Conservation (phyloP, 2,888 invertebrate genomes). For the Lasioglossum vierecki region DNA sequence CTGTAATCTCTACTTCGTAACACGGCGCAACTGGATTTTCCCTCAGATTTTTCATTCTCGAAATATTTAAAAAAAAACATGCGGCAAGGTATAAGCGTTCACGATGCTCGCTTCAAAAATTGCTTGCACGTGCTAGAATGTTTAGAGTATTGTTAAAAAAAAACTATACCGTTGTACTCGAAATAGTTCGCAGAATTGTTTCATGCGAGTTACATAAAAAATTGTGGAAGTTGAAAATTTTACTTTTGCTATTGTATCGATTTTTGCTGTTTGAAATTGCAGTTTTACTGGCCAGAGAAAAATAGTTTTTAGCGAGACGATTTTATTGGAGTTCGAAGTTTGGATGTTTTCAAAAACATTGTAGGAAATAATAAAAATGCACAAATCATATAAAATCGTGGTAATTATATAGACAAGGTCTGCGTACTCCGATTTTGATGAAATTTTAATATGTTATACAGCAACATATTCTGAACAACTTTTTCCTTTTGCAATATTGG, state of each 20-base stretch:
- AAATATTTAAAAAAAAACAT: neutral
- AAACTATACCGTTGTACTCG: neutral
- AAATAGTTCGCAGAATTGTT: no score
- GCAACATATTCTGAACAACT: no score
- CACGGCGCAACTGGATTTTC: neutral
- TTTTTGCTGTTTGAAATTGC: neutral
- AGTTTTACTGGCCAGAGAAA: neutral
- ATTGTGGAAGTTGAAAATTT: neutral
- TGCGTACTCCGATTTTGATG: no score
- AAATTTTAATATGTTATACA: no score
- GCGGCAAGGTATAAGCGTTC: neutral
- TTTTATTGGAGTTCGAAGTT: neutral
- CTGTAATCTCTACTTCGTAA: neutral
- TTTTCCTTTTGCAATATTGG: no score
- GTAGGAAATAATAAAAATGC: neutral
- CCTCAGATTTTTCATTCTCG: neutral
- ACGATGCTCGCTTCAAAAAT: neutral
- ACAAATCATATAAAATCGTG: neutral
- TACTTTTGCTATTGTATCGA: neutral
- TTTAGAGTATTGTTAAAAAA: neutral
- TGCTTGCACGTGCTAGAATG: neutral
- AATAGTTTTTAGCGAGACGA: neutral
- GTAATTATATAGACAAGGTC: no score
- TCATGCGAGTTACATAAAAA: no score
- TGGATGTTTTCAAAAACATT: neutral